These are phyloP conservation scores for Gnatocerus cornutus DNA, from an alignment of 2,888 invertebrate species.

Conservation along the genomic window DNA sequence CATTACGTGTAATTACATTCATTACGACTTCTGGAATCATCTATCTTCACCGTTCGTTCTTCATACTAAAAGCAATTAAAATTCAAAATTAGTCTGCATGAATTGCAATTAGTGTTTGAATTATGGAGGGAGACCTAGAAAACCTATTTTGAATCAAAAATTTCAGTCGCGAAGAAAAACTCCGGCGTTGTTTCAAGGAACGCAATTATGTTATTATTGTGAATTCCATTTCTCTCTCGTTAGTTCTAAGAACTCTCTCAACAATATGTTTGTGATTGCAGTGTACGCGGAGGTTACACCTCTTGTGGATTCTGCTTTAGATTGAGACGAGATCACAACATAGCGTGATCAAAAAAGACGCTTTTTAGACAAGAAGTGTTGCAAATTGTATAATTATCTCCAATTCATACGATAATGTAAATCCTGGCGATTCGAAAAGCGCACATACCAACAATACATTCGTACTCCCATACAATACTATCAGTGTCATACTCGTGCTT, in stretches of 20 bases:
- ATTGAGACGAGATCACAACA: too few species aligned
- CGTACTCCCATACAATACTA: conserved; percentile 48
- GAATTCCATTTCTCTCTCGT: conserved; percentile 12
- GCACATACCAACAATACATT: conserved; percentile 34
- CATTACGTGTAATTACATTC: background rate
- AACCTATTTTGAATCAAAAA: background rate
- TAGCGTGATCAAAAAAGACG: background rate
- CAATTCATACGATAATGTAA: background rate
- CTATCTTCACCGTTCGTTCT: background rate
- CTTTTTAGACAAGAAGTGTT: background rate
- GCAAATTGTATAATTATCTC: background rate
- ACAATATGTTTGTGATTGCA: conserved; percentile 32
- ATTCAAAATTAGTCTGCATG: too few species aligned
- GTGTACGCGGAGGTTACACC: conserved; percentile 4
- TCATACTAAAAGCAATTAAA: conserved; percentile 2
- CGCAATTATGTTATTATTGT: conserved; percentile 31
- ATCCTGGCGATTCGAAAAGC: conserved; percentile 4
- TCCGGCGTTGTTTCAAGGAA: conserved; percentile 7
- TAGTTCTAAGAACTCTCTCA: conserved; percentile 14
- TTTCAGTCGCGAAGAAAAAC: background rate
- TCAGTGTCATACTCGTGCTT: conserved; percentile 49
- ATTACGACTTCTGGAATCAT: background rate
- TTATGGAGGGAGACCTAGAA: too few species aligned
- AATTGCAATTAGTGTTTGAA: too few species aligned
- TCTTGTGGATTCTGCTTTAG: background rate